These are phyloP conservation scores for Umimayanthus chanpuru DNA, from an alignment of 92 coral and sea anemone species.

Conservation along the genomic window DNA sequence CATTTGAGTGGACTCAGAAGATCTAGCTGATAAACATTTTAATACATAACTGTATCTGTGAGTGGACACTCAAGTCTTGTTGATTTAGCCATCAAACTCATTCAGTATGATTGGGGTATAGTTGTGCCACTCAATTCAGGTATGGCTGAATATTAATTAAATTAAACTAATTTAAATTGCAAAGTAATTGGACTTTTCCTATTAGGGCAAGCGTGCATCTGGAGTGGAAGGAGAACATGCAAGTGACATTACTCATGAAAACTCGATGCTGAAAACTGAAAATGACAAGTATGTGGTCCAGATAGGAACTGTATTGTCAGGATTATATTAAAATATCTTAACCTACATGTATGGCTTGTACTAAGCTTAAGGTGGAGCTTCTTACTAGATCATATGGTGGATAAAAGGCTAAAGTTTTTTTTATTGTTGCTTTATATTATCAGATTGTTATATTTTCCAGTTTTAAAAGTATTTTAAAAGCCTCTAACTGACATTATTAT, in stretches of 20 bases:
- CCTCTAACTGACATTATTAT: too few relatives aligned
- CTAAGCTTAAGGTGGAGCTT: too few relatives aligned
- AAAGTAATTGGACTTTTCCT: not conserved
- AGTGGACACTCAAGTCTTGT: not conserved
- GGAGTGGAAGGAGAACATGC: slow-evolving; percentile 87
- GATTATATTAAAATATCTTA: too few relatives aligned
- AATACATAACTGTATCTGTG: not conserved
- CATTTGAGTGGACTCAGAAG: not conserved
- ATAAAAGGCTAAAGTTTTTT: too few relatives aligned
- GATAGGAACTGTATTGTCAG: not conserved
- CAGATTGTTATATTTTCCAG: too few relatives aligned
- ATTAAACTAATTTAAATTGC: too few relatives aligned
- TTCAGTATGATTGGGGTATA: not conserved
- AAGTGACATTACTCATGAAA: slow-evolving; percentile 89
- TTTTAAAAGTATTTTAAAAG: too few relatives aligned
- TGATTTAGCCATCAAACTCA: not conserved
- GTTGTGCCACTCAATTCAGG: not conserved
- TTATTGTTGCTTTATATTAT: too few relatives aligned
- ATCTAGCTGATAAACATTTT: not conserved
- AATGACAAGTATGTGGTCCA: slow-evolving; percentile 84
- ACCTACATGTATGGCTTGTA: too few relatives aligned
- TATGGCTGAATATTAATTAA: not conserved
- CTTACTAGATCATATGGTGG: too few relatives aligned
- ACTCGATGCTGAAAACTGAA: slow-evolving; percentile 84
- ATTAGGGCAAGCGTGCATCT: slow-evolving; percentile 84